phyloP scores from a whole-genome alignment of 2,113 vertebrate species.

The Cyanistes caeruleus region DNA sequence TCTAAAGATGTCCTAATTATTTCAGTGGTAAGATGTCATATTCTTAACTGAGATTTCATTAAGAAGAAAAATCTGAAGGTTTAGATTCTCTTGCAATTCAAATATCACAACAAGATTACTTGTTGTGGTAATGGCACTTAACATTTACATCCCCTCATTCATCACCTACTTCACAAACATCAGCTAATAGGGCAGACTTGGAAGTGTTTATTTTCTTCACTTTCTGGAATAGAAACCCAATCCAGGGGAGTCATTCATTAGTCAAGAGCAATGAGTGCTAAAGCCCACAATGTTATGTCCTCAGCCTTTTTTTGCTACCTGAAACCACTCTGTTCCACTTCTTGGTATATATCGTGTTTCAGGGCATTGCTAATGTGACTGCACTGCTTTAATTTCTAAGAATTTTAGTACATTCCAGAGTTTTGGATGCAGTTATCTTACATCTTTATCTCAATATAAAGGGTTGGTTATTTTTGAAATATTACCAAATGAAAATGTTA shows the following conservation, averaged over 20 bases:
- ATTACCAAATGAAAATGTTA: not conserved
- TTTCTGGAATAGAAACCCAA: constrained; percentile 5
- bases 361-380: not conserved
- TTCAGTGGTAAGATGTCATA: not conserved
- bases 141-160: not conserved
- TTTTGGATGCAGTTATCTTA: not conserved
- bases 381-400: not conserved
- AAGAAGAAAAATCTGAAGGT: not conserved
- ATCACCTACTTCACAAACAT: not conserved
- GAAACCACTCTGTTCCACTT: not conserved
- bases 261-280: not conserved
- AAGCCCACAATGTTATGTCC: not conserved
- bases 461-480: not conserved
- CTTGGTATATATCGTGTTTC: not conserved
- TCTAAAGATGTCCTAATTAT: not conserved
- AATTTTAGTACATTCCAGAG: not conserved
- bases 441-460: not conserved
- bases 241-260: constrained; percentile 22
- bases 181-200: not conserved
- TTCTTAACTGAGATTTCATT: not conserved
- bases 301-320: not conserved
- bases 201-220: constrained; percentile 4
- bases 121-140: not conserved
- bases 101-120: not conserved
- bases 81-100: not conserved